Evolutionary conservation across 2,797 vertebrate species (phyloP).

Genomic region (Anabacerthia variegaticeps): DNA sequence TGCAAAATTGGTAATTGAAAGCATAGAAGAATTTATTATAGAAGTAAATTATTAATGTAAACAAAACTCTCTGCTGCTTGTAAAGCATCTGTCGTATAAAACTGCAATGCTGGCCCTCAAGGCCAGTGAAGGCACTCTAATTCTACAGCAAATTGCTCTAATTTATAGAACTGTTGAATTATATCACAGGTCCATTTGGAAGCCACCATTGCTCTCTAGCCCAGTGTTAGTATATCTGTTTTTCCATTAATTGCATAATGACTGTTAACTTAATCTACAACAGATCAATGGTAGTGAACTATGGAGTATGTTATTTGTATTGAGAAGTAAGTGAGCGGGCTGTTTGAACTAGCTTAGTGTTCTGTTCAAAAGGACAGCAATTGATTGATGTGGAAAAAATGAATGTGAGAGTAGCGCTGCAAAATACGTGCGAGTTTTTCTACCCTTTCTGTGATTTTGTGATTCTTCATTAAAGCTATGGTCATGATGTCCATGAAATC

Average conservation of each 20-base stretch:
- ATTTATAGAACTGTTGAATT: not conserved
- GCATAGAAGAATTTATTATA: not conserved
- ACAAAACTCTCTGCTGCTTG: not conserved
- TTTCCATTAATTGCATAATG: constrained; percentile 42
- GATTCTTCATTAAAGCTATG: not conserved
- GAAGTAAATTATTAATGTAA: constrained; percentile 3
- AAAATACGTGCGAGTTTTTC: not conserved
- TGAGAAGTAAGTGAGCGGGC: not conserved
- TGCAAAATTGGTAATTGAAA: not conserved
- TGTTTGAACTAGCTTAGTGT: not conserved
- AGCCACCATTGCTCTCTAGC: not conserved
- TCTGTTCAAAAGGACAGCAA: constrained; percentile 12
- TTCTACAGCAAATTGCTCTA: not conserved
- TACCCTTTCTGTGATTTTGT: not conserved
- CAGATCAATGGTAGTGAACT: constrained; percentile 32
- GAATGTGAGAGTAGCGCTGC: not conserved
- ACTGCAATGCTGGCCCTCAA: not conserved
- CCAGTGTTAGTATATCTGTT: not conserved
- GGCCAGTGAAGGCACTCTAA: not conserved
- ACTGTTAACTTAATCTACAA: constrained; percentile 40
- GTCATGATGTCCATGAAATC: not conserved
- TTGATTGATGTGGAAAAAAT: constrained; percentile 32
- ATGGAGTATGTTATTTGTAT: constrained; percentile 1
- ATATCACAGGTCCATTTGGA: not conserved
- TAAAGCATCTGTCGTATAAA: not conserved